Conservation (phyloP, 2,888 invertebrate species). For the Germaria angustata region DNA sequence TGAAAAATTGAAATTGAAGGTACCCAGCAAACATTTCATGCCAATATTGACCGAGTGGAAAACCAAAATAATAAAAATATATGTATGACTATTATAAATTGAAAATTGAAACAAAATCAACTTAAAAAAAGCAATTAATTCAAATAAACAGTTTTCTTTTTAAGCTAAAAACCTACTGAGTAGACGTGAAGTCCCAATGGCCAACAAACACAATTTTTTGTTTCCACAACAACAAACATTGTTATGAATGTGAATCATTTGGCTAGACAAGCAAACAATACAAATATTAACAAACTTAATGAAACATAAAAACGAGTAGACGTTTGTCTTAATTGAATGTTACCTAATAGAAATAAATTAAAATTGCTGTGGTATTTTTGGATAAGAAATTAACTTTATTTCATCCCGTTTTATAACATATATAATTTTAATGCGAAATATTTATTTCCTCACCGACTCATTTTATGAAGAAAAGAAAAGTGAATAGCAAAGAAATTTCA, state of each 20-base stretch:
- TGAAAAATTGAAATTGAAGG: background rate
- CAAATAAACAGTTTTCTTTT: slow-evolving; percentile 48
- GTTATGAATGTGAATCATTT: slow-evolving; percentile 12
- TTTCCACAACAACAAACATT: slow-evolving; percentile 4
- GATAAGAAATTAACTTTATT: slow-evolving; percentile 4
- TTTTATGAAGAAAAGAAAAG: background rate
- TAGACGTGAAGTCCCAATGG: slow-evolving; percentile 17
- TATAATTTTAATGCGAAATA: background rate
- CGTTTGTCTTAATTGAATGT: slow-evolving; percentile 27
- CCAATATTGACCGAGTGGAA: slow-evolving; percentile 33
- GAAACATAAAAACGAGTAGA: background rate
- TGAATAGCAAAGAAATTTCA: background rate
- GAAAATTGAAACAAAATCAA: slow-evolving; percentile 20
- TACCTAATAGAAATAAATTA: slow-evolving; percentile 48
- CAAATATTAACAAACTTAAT: background rate
- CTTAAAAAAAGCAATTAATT: background rate
- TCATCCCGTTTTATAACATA: background rate
- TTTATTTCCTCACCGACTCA: background rate
- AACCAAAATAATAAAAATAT: slow-evolving; percentile 11
- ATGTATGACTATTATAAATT: slow-evolving; percentile 31
- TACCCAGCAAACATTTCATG: background rate
- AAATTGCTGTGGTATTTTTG: background rate
- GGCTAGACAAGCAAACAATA: slow-evolving; percentile 12
- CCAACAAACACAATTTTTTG: slow-evolving; percentile 25
- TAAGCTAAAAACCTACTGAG: slow-evolving; percentile 51